Evolutionary conservation across 1,140 invertebrate species (phyloP).

Genomic region (Phortica variegata): DNA sequence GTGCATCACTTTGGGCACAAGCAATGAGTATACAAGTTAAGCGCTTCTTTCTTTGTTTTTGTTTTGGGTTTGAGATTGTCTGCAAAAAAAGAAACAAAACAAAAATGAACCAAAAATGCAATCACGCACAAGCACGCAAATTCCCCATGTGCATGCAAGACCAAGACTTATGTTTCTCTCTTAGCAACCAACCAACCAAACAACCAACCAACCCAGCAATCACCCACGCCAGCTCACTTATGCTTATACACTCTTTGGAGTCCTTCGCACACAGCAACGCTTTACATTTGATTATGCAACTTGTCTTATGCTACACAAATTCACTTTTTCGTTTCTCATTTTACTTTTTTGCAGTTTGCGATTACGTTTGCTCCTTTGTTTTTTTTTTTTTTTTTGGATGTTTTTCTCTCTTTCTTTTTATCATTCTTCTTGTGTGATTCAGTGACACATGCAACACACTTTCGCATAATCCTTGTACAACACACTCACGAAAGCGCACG

Average conservation of each 20-base stretch:
- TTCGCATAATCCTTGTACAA: neutral
- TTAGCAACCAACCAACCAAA: no score
- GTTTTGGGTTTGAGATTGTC: no score
- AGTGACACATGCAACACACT: slow-evolving; percentile 30
- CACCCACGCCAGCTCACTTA: no score
- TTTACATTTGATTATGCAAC: slow-evolving; percentile 52
- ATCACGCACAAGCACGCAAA: no score
- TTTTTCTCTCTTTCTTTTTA: slow-evolving; percentile 13
- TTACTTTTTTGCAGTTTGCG: slow-evolving; percentile 1
- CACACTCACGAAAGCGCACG: neutral
- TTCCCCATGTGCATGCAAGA: no score
- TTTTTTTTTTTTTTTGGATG: slow-evolving; percentile 9
- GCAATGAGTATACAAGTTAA: neutral
- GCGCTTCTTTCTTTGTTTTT: neutral
- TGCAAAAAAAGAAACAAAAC: no score
- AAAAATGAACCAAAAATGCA: no score
- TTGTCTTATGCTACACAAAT: slow-evolving; percentile 51
- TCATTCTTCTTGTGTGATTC: slow-evolving; percentile 29
- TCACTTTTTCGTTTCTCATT: slow-evolving; percentile 27
- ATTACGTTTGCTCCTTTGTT: no score
- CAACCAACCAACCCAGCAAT: no score
- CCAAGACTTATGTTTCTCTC: no score
- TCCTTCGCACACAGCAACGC: no score
- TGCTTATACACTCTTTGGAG: no score
- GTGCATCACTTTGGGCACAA: neutral